These are phyloP conservation scores for Allacma fusca DNA, from an alignment of 2,888 invertebrate species.

Conservation along the genomic window DNA sequence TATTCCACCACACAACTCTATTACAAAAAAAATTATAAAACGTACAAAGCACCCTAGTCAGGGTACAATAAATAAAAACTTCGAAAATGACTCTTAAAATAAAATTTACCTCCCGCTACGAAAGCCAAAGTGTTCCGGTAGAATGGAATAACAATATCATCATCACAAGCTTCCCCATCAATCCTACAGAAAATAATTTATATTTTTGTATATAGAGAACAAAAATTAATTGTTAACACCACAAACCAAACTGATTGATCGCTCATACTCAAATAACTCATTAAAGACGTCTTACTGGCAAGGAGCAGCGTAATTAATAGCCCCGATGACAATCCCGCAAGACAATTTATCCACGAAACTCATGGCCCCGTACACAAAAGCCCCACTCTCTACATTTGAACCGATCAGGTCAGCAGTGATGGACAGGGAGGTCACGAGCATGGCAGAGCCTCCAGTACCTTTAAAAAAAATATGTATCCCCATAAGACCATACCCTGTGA, in stretches of 20 bases:
- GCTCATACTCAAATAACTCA: no score
- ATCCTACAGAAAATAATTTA: background rate
- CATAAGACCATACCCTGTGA: no score
- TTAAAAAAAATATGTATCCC: no score
- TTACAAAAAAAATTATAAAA: no score
- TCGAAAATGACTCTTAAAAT: no score
- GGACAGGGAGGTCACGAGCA: conserved; percentile 87
- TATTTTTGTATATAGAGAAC: no score
- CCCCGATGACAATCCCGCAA: conserved; percentile 82
- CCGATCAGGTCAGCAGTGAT: conserved; percentile 91
- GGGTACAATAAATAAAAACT: no score
- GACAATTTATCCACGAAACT: no score
- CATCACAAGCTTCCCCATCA: conserved; percentile 16
- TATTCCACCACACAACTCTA: no score
- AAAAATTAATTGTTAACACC: no score
- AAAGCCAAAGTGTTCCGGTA: conserved; percentile 31
- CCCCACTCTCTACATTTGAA: conserved; percentile 83
- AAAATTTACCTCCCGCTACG: conserved; percentile 36
- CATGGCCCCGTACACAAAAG: conserved; percentile 90
- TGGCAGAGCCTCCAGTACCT: conserved; percentile 83
- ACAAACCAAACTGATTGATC: no score
- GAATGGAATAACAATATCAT: conserved; percentile 14
- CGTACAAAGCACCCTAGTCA: no score
- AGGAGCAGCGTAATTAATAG: conserved; percentile 55
- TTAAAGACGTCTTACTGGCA: conserved; percentile 50